A percentile compares a stretch with the other conserved stretches of the same genome.
Evolutionary conservation across 64 coral and sea anemone genomes (phyloP).

Genomic region (Actinia equina): DNA sequence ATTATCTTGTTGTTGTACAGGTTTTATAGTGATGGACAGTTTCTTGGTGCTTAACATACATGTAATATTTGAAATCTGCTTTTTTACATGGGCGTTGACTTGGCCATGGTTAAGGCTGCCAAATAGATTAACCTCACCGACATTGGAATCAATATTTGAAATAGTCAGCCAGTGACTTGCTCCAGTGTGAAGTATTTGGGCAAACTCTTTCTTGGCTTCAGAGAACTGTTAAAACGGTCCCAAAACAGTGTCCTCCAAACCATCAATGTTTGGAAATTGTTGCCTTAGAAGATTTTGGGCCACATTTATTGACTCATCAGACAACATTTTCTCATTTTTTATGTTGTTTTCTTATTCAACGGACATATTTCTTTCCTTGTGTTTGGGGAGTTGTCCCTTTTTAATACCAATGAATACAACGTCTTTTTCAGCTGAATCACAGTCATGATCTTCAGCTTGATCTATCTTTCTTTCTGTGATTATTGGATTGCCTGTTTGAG

Average conservation of each 20-base stretch:
- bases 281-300: slow-evolving; percentile 9
- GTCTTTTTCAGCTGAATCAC: too few species aligned
- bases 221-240: slow-evolving; percentile 40
- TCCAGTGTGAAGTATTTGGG: slow-evolving; percentile 45
- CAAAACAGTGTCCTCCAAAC: slow-evolving; percentile 50
- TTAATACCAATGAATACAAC: too few species aligned
- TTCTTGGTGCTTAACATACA: neutral
- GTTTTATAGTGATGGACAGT: neutral
- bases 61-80: slow-evolving; percentile 43
- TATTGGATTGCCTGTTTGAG: too few species aligned
- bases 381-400: neutral
- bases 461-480: too few species aligned
- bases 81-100: neutral
- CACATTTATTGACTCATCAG: slow-evolving; percentile 33
- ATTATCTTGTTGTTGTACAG: too few species aligned
- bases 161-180: slow-evolving; percentile 45
- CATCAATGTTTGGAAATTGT: slow-evolving; percentile 20
- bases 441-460: too few species aligned
- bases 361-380: neutral
- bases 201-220: slow-evolving; percentile 28
- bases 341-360: neutral
- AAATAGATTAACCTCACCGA: slow-evolving; percentile 12
- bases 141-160: slow-evolving; percentile 48
- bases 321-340: slow-evolving; percentile 16
- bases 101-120: slow-evolving; percentile 22